Evolutionary conservation across 2,113 vertebrate species (phyloP).

Genomic region (Chroicocephalus ridibundus): DNA sequence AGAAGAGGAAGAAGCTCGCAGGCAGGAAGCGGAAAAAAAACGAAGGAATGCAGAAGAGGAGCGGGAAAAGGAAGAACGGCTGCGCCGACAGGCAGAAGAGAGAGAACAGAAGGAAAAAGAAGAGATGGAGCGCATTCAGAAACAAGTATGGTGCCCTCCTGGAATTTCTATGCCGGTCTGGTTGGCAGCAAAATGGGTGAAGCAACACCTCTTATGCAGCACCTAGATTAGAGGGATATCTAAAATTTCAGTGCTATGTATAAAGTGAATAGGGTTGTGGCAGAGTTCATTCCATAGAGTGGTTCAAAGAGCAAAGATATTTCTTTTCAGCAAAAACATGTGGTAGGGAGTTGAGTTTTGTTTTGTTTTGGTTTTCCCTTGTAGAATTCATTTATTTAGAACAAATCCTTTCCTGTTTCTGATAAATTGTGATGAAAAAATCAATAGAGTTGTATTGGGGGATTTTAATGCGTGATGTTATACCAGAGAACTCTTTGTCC

Average conservation of each 20-base stretch:
- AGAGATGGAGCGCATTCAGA: conserved; percentile 81
- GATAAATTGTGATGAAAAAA: not conserved
- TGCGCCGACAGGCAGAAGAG: conserved; percentile 68
- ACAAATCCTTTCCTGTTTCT: not conserved
- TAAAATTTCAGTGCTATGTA: not conserved
- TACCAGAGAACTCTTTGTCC: not conserved
- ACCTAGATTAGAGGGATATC: not conserved
- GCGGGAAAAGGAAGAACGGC: conserved; percentile 68
- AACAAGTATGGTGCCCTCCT: conserved; percentile 75
- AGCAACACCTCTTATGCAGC: not conserved
- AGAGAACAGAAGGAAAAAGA: conserved; percentile 79
- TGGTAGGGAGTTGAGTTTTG: not conserved
- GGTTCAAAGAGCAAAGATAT: not conserved
- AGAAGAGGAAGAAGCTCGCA: conserved; percentile 85
- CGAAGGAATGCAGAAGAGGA: conserved; percentile 76
- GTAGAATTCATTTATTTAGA: not conserved
- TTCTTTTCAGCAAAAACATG: not conserved
- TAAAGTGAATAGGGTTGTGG: not conserved
- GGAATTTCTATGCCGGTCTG: not conserved
- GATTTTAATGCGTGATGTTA: not conserved
- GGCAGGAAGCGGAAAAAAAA: conserved; percentile 77
- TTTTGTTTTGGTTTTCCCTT: fast-evolving
- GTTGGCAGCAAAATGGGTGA: not conserved
- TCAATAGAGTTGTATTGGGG: not conserved
- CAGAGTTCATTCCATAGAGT: not conserved